A percentile compares a stretch with the other conserved stretches of the same genome.
These are phyloP conservation scores for Acromyrmex charruanus DNA, from an alignment of 1,140 invertebrate species.

Conservation along the genomic window DNA sequence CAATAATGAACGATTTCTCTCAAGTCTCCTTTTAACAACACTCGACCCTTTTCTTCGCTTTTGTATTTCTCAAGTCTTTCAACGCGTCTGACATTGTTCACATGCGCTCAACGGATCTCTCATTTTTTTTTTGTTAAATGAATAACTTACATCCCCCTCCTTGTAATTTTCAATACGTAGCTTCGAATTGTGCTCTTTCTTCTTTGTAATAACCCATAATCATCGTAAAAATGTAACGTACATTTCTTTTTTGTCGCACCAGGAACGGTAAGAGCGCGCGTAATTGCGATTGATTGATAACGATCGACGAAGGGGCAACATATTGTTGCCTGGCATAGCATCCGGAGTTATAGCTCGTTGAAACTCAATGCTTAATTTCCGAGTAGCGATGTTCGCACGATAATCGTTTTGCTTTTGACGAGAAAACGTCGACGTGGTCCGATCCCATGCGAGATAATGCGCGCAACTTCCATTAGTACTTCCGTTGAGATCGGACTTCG, in stretches of 20 bases:
- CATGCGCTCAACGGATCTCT: background rate
- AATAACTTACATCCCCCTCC: background rate
- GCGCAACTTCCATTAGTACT: slow-evolving; percentile 34
- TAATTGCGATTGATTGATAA: slow-evolving; percentile 59
- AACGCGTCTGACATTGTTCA: slow-evolving; percentile 12
- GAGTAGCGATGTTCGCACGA: background rate
- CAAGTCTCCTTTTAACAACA: background rate
- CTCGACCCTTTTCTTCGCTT: background rate
- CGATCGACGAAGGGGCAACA: background rate
- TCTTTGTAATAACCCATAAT: slow-evolving; percentile 18
- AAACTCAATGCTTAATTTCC: slow-evolving; percentile 38
- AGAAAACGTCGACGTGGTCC: background rate
- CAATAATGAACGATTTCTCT: background rate
- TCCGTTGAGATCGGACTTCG: slow-evolving; percentile 50
- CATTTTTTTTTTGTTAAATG: slow-evolving; percentile 17
- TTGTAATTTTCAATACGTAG: slow-evolving; percentile 5
- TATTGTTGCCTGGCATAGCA: background rate
- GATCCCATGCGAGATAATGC: slow-evolving; percentile 39
- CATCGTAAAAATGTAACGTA: slow-evolving; percentile 20
- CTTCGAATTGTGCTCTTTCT: slow-evolving; percentile 21
- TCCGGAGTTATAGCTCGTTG: slow-evolving; percentile 2
- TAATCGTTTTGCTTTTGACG: slow-evolving; percentile 10
- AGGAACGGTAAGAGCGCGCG: background rate
- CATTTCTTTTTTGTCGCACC: background rate
- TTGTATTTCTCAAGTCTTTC: background rate